Percentiles rank a stretch among this genome's conserved stretches.
Evolutionary conservation across 2,113 vertebrate species (phyloP).

Genomic region (Rhinopithecus roxellana): DNA sequence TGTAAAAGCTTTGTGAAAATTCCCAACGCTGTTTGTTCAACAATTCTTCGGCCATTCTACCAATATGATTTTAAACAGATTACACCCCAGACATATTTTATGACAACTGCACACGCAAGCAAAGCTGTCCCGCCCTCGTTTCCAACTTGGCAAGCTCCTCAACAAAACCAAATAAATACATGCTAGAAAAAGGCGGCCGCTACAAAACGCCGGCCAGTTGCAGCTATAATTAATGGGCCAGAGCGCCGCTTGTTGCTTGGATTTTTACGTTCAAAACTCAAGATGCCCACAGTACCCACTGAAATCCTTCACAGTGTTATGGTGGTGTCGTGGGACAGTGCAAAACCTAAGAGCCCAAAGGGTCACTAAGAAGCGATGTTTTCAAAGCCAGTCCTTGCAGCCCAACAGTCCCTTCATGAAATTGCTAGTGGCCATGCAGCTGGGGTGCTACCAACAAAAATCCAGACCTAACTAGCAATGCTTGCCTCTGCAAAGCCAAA

Average conservation of each 20-base stretch:
- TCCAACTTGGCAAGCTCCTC: conserved; percentile 37
- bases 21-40: not conserved
- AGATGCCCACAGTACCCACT: not conserved
- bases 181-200: not conserved
- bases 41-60: not conserved
- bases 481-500: conserved; percentile 71
- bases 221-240: not conserved
- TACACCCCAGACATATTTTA: conserved; percentile 18
- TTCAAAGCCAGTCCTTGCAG: conserved; percentile 17
- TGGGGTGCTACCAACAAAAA: conserved; percentile 54
- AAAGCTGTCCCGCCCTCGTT: not conserved
- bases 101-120: not conserved
- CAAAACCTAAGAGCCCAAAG: not conserved
- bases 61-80: conserved; percentile 44
- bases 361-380: not conserved
- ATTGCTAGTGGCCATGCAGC: not conserved
- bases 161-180: conserved; percentile 33
- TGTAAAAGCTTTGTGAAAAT: conserved; percentile 43
- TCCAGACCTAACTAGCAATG: conserved; percentile 65
- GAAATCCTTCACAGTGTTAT: not conserved
- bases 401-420: conserved; percentile 39
- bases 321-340: not conserved
- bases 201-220: not conserved
- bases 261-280: not conserved
- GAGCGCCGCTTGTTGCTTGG: not conserved